Base-by-base conservation (phyloP, 35 echinoderm and acorn worm genomes). In the Holothuria glaberrima region DNA sequence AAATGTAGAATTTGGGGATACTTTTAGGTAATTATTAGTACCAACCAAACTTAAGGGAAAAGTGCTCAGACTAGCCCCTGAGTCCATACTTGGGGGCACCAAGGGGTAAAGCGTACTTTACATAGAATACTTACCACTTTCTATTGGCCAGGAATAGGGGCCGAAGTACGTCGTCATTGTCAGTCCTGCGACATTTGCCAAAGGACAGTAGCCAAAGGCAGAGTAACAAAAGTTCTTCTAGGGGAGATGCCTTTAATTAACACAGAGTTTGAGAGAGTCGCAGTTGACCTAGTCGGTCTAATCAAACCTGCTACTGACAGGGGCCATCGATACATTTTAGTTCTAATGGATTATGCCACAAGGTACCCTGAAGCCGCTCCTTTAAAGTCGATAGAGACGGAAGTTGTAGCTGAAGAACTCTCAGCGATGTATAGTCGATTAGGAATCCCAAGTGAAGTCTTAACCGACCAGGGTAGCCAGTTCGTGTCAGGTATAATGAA, bases 291-390 rank as follows among this genome's bases (percentile, higher is more conserved):
- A 20, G 57, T 93, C 30, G 92, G 92, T 33, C 86, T 50, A 22
- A 89, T 93, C 6, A 84, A 89, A 25, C 92, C 92, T 16, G 26
- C 22, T 4, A 86, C 92, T 32, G 79, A 78, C 9, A 72, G 68
- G 19, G 91, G 86, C 0, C 88, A 92, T 56, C 50, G 75, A 32
- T 90, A 90, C 72, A 92, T 95, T 22, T 33, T 92, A 21, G 71
- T 87, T 26, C 30, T 90, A 21, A 36, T 94, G 29, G 92, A 94
- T 20, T 94, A 94, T 68, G 92, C 92, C 9, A 94, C 88, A 10
- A 38, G 92, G 29, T 94, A 90, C 38, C 92, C 92, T 21, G 92
- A 94, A 63, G 92, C 92, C 0, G 27, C 30, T 21, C 75, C 92
- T 17, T 21, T 94, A 61, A 80, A 71, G 24, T 44, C 24, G 3